A percentile compares a stretch with the other conserved stretches of the same genome.
phyloP scores from a whole-genome alignment of 1,140 invertebrate species.

The Chrysomallon squamiferum region DNA sequence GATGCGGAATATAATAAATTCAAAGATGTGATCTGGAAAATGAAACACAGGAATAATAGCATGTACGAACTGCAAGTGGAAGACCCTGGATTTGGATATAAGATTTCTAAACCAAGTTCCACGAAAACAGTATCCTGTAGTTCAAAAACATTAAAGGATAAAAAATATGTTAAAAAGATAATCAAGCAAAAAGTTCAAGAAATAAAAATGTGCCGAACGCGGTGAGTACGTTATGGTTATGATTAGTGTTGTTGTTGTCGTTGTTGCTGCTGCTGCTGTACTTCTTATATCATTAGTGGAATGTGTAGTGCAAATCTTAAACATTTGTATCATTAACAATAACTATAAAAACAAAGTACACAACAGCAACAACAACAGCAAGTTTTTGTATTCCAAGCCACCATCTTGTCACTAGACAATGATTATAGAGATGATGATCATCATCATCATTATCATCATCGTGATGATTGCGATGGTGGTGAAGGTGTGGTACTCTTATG shows the following conservation, averaged over 20 bases:
- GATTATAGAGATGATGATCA: too few relatives aligned
- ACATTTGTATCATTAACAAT: too few relatives aligned
- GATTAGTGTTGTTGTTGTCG: background rate
- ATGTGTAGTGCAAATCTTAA: too few relatives aligned
- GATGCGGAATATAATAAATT: slow-evolving; percentile 56
- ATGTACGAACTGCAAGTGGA: slow-evolving; percentile 32
- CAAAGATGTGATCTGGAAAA: background rate
- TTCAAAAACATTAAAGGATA: slow-evolving; percentile 11
- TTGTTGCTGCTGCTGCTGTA: too few relatives aligned
- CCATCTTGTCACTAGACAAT: too few relatives aligned
- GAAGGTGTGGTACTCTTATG: too few relatives aligned
- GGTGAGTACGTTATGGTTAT: slow-evolving; percentile 18
- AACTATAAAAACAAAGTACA: too few relatives aligned
- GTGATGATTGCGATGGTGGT: too few relatives aligned
- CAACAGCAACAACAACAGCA: too few relatives aligned
- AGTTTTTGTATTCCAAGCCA: too few relatives aligned
- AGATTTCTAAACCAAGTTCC: slow-evolving; percentile 1
- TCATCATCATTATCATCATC: too few relatives aligned
- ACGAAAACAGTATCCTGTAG: slow-evolving; percentile 7
- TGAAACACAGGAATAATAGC: background rate
- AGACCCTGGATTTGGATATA: slow-evolving; percentile 14
- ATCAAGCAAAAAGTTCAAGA: slow-evolving; percentile 19
- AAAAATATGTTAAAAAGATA: slow-evolving; percentile 19
- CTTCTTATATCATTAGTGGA: background rate
- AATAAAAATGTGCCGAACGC: slow-evolving; percentile 18